Base-by-base conservation (phyloP, 2,888 invertebrate species). In the Anticlea derivata region DNA sequence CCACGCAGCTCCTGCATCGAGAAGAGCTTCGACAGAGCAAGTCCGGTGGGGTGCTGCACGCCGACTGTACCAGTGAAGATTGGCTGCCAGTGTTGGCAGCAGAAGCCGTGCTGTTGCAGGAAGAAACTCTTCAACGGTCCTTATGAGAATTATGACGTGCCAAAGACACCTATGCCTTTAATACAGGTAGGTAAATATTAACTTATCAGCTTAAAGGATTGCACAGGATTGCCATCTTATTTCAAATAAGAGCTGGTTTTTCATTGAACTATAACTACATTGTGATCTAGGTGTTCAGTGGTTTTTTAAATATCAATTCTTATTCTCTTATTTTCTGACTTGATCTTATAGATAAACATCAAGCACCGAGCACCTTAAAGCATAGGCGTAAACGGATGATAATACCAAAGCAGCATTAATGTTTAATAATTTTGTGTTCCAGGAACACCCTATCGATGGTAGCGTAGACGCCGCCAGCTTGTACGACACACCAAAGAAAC, bases 71-170 rank as follows among this genome's bases (percentile, higher is more conserved):
- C 94, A 13, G 93, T 92, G 7, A 91, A 86, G 65, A 88, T 89
- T 10, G 86, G 84, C 30, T 87, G 88, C 68, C 83, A 84, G 46
- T 90, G 89, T 62, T 86, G 89, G 87, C 84, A 87, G 60, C 78
- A 81, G 60, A 83, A 80, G 43, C 81, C 84, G 20, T 83, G 84
- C 73, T 77, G 82, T 58, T 84, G 84, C 56, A 71, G 83, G 58
- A 87, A 86, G 70, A 89, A 88, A 64, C 43, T 74, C 30, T 87
- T 83, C 65, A 84, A 86, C 37, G 93, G 93, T 30, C 93, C 94
- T 1, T 95, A 94, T 70, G 95, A 95, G 70, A 96, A 96, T 77
- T 96, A 96, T 71, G 96, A 96, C 77, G 91, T 96, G 66, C 96
- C 96, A 63, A 94, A 94, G 85, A 92, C 92, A 50, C 93, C 91